These are phyloP conservation scores for Myoxocephalus aenaeus DNA, from an alignment of 2,797 vertebrate species.

Conservation along the genomic window DNA sequence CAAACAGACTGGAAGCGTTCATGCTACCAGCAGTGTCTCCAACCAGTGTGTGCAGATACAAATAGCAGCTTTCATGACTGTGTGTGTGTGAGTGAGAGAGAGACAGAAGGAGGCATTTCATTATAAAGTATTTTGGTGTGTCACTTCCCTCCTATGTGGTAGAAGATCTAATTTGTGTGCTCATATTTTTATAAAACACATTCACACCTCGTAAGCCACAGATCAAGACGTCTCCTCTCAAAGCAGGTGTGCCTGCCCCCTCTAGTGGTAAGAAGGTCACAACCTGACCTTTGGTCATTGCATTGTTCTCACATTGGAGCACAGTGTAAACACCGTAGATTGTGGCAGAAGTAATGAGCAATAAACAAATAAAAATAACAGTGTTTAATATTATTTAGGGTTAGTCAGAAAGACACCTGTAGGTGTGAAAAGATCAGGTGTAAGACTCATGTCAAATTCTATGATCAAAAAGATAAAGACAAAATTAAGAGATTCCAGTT, in stretches of 20 bases:
- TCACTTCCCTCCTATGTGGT: no score
- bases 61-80: background rate
- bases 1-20: slow-evolving; percentile 1
- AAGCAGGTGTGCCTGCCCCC: slow-evolving; percentile 54
- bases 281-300: slow-evolving; percentile 22
- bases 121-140: background rate
- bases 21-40: background rate
- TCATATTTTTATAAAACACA: background rate
- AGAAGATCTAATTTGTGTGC: background rate
- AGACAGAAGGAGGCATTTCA: background rate
- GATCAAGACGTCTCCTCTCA: background rate
- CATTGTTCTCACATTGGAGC: fast-evolving
- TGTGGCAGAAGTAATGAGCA: background rate
- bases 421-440: background rate
- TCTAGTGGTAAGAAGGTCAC: slow-evolving; percentile 70
- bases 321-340: background rate
- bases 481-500: background rate
- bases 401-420: background rate
- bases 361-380: background rate
- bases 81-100: no score
- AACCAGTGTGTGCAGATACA: background rate
- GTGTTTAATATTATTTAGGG: background rate
- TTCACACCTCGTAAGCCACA: slow-evolving; percentile 4
- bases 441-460: background rate
- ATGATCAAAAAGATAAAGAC: background rate